Percentiles rank a stretch among this genome's conserved stretches.
Evolutionary conservation across 2,888 invertebrate species (phyloP).

Genomic region (Tetranychus piercei): DNA sequence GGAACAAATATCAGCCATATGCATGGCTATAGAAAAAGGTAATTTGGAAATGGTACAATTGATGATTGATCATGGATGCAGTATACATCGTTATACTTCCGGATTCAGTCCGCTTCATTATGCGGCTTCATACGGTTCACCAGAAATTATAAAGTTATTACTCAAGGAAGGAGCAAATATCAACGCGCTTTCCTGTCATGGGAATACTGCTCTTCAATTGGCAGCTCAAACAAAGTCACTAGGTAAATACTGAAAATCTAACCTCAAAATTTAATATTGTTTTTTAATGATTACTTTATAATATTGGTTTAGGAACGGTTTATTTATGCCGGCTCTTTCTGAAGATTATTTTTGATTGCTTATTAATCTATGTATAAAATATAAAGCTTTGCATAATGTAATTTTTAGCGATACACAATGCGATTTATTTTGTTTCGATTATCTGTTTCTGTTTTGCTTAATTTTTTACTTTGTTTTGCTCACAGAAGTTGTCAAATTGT

Average conservation of each 20-base stretch:
- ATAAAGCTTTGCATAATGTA: neutral
- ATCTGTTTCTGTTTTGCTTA: neutral
- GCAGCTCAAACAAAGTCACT: neutral
- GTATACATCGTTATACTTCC: constrained; percentile 4
- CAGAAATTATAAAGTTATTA: neutral
- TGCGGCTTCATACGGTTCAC: neutral
- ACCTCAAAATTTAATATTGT: constrained; percentile 21
- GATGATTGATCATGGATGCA: constrained; percentile 26
- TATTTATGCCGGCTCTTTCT: no score
- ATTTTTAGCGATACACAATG: neutral
- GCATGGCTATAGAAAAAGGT: constrained; percentile 27
- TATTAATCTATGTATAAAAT: neutral
- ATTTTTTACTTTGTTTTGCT: neutral
- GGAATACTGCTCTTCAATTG: neutral
- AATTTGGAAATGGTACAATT: constrained; percentile 25
- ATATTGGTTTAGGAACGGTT: neutral
- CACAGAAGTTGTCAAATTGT: constrained; percentile 20
- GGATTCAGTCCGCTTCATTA: neutral
- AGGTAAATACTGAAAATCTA: neutral
- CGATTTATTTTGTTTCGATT: no score
- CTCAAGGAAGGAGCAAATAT: neutral
- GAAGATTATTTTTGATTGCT: no score
- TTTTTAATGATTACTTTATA: constrained; percentile 14
- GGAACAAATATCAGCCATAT: constrained; percentile 23
- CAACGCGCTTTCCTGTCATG: neutral